Evolutionary conservation across 53 echinoderm and acorn worm genomes (phyloP), one percentile per base, ranked within the genome.

Genomic region (Henricia sp.): DNA sequence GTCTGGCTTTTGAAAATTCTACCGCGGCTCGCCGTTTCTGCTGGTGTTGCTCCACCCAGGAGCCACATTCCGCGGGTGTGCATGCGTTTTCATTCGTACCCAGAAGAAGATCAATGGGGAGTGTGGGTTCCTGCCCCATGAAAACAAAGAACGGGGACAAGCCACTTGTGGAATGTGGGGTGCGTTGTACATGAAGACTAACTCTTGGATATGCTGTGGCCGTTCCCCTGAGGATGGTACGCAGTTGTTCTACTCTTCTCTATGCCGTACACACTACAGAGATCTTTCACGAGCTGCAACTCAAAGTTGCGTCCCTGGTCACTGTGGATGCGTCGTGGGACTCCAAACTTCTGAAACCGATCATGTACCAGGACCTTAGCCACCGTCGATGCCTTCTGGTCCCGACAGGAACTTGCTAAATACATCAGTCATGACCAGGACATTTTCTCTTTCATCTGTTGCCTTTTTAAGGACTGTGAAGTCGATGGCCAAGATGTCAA

Each of bases 381-480:
- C 46, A 70, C 50, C 13, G 27, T 70, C 4, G 70, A 48, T 10
- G 70, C 25, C 48, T 54, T 57, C 43, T 88, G 82, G 35, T 82
- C 55, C 25, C 48, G 34, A 43, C 71, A 70, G 0, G 71, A 84
- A 67, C 42, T 88, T 83, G 0, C 36, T 25, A 58, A 62, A 83
- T 10, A 88, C 88, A 36, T 82, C 88, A 0, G 82, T 83, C 36
- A 88, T 70, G 16, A 82, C 54, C 13, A 88, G 25, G 11, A 88
- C 82, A 35, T 88, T 88, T 39, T 83, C 88, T 34, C 68, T 55
- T 10, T 72, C 83, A 46, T 68, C 70, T 32, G 68, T 39, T 35
- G 50, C 42, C 0, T 32, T 43, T 58, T 88, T 83, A 10, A 88
- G 62, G 9, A 88, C 5, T 1, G 82, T 87, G 24, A 87, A 87